Percentiles rank a stretch among this genome's conserved stretches.
These are phyloP conservation scores for Hyperopisus bebe DNA, from an alignment of 2,113 vertebrate species.

Conservation along the genomic window DNA sequence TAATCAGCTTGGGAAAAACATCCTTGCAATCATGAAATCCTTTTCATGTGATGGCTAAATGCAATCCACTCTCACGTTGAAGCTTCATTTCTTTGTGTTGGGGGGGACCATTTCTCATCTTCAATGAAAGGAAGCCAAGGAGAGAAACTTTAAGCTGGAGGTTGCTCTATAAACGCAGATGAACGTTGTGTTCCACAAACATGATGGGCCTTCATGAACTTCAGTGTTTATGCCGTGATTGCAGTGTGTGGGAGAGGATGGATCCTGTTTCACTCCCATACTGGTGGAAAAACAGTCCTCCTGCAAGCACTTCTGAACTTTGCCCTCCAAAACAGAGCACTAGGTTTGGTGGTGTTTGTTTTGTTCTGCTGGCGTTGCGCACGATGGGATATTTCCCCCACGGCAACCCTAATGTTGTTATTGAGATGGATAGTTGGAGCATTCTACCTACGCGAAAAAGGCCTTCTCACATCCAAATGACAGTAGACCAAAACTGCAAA, in stretches of 20 bases:
- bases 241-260: background rate
- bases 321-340: background rate
- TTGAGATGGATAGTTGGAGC: background rate
- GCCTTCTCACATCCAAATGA: background rate
- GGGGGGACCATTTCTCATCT: background rate
- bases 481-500: background rate
- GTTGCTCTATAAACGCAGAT: background rate
- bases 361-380: background rate
- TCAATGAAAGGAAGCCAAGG: background rate
- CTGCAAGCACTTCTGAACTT: background rate
- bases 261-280: background rate
- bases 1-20: background rate
- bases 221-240: background rate
- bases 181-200: background rate
- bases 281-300: conserved; percentile 5
- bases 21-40: background rate
- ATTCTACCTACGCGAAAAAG: background rate
- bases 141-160: background rate
- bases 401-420: background rate
- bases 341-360: background rate
- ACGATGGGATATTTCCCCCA: background rate
- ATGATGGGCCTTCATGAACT: background rate
- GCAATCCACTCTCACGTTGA: background rate
- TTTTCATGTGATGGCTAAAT: background rate
- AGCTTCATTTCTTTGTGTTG: background rate